These are phyloP conservation scores for Halocynthia roretzi DNA, from an alignment of 23 tunicate genomes.

Conservation along the genomic window DNA sequence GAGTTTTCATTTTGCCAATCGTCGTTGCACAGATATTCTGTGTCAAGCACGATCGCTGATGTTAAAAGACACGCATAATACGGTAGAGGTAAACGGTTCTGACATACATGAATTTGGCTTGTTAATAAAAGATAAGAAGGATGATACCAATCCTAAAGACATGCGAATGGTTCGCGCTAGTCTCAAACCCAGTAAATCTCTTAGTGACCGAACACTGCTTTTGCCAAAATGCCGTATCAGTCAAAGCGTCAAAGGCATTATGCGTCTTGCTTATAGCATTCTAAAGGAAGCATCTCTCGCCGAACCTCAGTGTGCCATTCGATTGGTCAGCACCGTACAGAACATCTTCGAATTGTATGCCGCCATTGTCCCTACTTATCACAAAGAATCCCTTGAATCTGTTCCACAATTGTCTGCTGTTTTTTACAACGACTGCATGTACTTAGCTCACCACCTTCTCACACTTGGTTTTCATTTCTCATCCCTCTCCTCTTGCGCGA, in stretches of 20 bases:
- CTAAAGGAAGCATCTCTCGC: slow-evolving; percentile 16
- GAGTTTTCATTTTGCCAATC: slow-evolving; percentile 60
- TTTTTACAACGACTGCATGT: slow-evolving; percentile 81
- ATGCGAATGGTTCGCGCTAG: slow-evolving; percentile 18
- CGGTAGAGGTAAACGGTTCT: slow-evolving; percentile 6
- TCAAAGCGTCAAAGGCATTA: slow-evolving; percentile 2
- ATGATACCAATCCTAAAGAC: not conserved
- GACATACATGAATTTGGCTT: not conserved
- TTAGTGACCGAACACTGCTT: slow-evolving; percentile 37
- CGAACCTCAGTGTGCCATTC: slow-evolving; percentile 12
- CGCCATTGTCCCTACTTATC: not conserved
- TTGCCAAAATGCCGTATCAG: slow-evolving; percentile 31
- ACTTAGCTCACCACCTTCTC: slow-evolving; percentile 68
- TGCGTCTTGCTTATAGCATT: slow-evolving; percentile 12
- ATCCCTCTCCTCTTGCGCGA: slow-evolving; percentile 14
- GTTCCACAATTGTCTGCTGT: slow-evolving; percentile 70
- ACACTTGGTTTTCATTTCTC: slow-evolving; percentile 61
- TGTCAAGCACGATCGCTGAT: slow-evolving; percentile 36
- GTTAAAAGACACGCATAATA: slow-evolving; percentile 42
- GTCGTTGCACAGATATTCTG: slow-evolving; percentile 47
- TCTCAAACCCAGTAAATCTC: slow-evolving; percentile 29
- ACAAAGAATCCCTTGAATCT: slow-evolving; percentile 45
- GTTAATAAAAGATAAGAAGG: not conserved
- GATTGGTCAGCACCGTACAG: slow-evolving; percentile 10
- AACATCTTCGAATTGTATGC: slow-evolving; percentile 25